Percentiles rank a stretch among this genome's conserved stretches.
Evolutionary conservation across 92 coral and sea anemone genomes (phyloP).

Genomic region (Blastomussa wellsi): DNA sequence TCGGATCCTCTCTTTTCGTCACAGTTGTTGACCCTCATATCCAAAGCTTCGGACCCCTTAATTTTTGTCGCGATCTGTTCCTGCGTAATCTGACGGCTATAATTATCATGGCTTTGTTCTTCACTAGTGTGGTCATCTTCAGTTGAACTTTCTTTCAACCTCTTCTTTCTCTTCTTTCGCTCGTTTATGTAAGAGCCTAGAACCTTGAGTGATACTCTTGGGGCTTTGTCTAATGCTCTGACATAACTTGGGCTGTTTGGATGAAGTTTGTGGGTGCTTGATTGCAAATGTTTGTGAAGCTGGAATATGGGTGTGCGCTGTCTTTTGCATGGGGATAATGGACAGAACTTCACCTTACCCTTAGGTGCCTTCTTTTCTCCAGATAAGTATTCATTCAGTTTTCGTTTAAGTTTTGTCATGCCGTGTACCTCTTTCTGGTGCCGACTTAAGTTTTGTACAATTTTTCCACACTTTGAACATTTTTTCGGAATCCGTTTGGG

Average conservation of each 20-base stretch:
- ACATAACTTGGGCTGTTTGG: conserved; percentile 21
- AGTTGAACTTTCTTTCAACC: background rate
- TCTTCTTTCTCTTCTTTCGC: conserved; percentile 21
- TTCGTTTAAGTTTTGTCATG: conserved; percentile 34
- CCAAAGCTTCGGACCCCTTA: background rate
- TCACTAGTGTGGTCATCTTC: background rate
- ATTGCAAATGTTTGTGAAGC: conserved; percentile 31
- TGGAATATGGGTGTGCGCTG: conserved; percentile 3
- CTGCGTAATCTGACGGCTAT: background rate
- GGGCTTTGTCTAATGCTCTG: conserved; percentile 9
- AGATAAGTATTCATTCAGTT: conserved; percentile 33
- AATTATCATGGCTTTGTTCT: background rate
- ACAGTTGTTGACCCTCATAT: background rate
- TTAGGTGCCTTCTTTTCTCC: conserved; percentile 39
- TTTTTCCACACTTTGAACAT: conserved; percentile 23
- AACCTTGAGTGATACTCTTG: conserved; percentile 15
- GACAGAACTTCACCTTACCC: conserved; percentile 23
- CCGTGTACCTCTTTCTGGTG: conserved; percentile 43
- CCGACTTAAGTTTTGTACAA: conserved; percentile 26
- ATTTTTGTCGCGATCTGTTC: background rate
- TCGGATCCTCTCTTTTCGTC: background rate
- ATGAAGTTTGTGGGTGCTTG: conserved; percentile 12
- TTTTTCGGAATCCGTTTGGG: conserved; percentile 20
- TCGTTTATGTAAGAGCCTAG: conserved; percentile 2
- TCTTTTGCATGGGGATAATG: conserved; percentile 31